Evolutionary conservation across 2,888 invertebrate genomes (phyloP).

Genomic region (Pristionchus maxplancki): DNA sequence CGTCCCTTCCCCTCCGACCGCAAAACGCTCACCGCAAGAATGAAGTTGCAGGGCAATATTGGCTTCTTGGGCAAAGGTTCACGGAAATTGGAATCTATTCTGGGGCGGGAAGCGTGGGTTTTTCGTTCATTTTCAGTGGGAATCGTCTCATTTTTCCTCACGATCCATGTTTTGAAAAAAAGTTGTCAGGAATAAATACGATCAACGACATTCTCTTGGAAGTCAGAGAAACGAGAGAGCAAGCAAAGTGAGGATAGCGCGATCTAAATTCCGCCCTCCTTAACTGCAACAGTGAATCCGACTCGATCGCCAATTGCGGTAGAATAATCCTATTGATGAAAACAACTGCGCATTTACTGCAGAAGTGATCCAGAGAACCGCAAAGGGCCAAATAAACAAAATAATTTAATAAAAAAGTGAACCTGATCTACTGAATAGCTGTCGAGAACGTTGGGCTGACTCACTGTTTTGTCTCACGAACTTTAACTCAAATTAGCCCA

Average conservation of each 20-base stretch:
- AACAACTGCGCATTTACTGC: background rate
- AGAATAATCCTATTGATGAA: background rate
- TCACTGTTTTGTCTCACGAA: background rate
- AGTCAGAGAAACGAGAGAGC: background rate
- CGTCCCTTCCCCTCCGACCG: background rate
- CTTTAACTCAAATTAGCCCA: background rate
- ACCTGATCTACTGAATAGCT: no score
- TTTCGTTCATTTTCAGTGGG: no score
- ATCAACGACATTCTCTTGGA: background rate
- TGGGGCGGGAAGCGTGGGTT: no score
- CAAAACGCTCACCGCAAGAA: background rate
- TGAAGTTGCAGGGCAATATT: background rate
- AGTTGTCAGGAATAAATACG: no score
- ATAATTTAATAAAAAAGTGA: no score
- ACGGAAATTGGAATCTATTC: no score
- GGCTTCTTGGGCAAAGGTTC: no score
- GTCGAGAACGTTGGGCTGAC: background rate
- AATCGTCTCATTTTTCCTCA: no score
- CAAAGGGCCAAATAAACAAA: background rate
- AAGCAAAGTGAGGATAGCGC: background rate
- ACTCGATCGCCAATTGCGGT: background rate
- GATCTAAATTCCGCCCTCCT: background rate
- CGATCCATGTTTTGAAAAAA: no score
- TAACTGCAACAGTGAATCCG: background rate
- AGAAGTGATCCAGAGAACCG: background rate